A percentile compares a stretch with the other conserved stretches of the same genome.
These are phyloP conservation scores for Operophtera brumata DNA, from an alignment of 2,888 invertebrate genomes.

Conservation along the genomic window DNA sequence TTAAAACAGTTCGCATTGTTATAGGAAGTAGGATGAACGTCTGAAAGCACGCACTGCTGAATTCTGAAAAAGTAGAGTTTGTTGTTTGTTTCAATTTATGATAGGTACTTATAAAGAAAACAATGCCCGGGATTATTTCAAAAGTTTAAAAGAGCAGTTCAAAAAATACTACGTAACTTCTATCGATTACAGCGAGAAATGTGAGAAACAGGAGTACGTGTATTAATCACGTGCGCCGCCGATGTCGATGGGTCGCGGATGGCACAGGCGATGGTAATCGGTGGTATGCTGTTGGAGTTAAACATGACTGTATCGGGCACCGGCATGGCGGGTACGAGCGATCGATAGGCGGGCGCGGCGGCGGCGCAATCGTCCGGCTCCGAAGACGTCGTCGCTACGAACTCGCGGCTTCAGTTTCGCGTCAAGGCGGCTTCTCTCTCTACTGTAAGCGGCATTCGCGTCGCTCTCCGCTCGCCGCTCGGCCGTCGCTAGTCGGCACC, in stretches of 20 bases:
- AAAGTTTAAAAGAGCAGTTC: too few relatives aligned
- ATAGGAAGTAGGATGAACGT: too few relatives aligned
- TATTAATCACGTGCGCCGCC: constrained; percentile 2
- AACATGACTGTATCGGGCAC: constrained; percentile 41
- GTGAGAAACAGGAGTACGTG: neutral
- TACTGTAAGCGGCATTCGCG: constrained; percentile 9
- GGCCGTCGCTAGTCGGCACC: constrained; percentile 22
- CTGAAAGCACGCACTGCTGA: too few relatives aligned
- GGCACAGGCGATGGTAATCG: constrained; percentile 6
- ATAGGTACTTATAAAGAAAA: too few relatives aligned
- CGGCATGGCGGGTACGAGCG: constrained; percentile 50
- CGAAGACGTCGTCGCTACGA: neutral
- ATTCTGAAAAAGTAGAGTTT: too few relatives aligned
- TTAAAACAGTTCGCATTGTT: too few relatives aligned
- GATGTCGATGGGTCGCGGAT: constrained; percentile 10
- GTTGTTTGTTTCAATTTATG: too few relatives aligned
- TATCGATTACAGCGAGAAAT: too few relatives aligned
- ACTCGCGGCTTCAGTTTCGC: constrained; percentile 1
- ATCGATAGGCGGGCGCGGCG: constrained; percentile 67
- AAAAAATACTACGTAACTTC: too few relatives aligned
- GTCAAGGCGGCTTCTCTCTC: neutral
- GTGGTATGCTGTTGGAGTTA: constrained; percentile 5
- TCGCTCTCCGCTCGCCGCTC: constrained; percentile 44
- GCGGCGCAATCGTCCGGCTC: constrained; percentile 58
- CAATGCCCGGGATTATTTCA: too few relatives aligned